Base-by-base conservation (phyloP, 2,113 vertebrate species). In the Tetrax tetrax region DNA sequence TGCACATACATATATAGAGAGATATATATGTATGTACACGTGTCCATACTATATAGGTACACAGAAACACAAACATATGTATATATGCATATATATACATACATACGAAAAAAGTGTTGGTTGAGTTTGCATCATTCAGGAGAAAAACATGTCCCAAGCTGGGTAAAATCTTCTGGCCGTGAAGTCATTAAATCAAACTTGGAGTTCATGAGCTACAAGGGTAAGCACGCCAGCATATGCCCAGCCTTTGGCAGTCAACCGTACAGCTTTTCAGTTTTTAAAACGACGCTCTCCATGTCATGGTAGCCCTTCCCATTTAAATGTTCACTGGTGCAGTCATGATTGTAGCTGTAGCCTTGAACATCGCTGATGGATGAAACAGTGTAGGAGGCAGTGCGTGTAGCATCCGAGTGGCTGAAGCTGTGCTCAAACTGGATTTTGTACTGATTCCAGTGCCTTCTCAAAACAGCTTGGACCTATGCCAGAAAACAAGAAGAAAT, bases 381-480 rank as follows among this genome's bases (percentile, higher is more conserved):
- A 0, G 99, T 99, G 97, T 99, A 99, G 89, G 99, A 99, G 12
- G 99, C 98, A 0, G 99, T 99, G 35, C 99, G 99, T 69, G 98
- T 95, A 14, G 98, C 98, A 1, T 99, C 99, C 0, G 99, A 98
- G 80, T 99, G 99, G 94, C 98, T 97, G 74, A 99, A 98, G 86
- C 98, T 98, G 97, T 98, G 99, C 90, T 99, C 99, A 68, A 99
- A 99, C 92, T 99, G 99, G 79, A 99, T 98, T 50, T 98, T 97
- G 89, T 99, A 99, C 97, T 99, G 99, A 91, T 99, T 99, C 99
- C 99, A 99, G 95, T 99, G 98, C 68, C 99, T 97, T 93, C 98
- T 97, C 94, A 99, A 87, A 84, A 99, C 98, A 2, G 98, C 98
- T 95, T 99, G 99, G 64, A 99, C 99, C 99, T 99, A 33, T 3